Evolutionary conservation across 2,888 invertebrate species (phyloP).

Genomic region (Lapara coniferarum): DNA sequence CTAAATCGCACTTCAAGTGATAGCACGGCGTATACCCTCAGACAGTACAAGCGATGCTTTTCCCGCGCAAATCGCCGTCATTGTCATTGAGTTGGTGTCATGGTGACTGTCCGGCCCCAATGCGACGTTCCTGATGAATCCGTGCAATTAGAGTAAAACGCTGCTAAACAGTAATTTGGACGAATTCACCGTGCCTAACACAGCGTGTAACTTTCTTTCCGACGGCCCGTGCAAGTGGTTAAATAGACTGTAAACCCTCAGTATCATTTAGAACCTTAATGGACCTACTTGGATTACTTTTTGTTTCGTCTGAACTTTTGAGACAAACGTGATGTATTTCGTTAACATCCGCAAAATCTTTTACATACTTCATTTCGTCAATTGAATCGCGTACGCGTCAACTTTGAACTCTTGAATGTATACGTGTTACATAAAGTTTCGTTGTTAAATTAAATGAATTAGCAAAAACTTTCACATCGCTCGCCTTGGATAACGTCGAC

Average conservation of each 20-base stretch:
- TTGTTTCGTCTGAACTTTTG: not conserved
- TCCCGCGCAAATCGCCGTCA: conserved; percentile 66
- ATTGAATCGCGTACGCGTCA: conserved; percentile 1
- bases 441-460: conserved; percentile 25
- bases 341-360: not conserved
- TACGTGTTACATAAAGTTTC: conserved; percentile 7
- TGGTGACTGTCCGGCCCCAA: conserved; percentile 57
- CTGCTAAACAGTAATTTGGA: conserved; percentile 73
- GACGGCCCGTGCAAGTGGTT: conserved; percentile 59
- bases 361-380: conserved; percentile 2
- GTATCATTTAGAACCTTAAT: conserved; percentile 5
- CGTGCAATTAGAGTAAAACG: conserved; percentile 78
- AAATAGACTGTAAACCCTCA: conserved; percentile 76
- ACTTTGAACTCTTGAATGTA: conserved; percentile 18
- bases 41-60: conserved; percentile 50
- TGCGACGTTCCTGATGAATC: conserved; percentile 66
- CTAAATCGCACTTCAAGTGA: conserved; percentile 2
- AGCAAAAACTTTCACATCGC: conserved; percentile 48
- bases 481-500: conserved; percentile 60
- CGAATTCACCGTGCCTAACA: conserved; percentile 75
- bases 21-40: conserved; percentile 29
- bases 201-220: conserved; percentile 77
- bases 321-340: conserved; percentile 4
- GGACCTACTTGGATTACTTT: conserved; percentile 6
- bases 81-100: conserved; percentile 62